Percentiles rank a stretch among this genome's conserved stretches.
These are phyloP conservation scores for Scortum barcoo DNA, from an alignment of 2,113 vertebrate species.

Conservation along the genomic window DNA sequence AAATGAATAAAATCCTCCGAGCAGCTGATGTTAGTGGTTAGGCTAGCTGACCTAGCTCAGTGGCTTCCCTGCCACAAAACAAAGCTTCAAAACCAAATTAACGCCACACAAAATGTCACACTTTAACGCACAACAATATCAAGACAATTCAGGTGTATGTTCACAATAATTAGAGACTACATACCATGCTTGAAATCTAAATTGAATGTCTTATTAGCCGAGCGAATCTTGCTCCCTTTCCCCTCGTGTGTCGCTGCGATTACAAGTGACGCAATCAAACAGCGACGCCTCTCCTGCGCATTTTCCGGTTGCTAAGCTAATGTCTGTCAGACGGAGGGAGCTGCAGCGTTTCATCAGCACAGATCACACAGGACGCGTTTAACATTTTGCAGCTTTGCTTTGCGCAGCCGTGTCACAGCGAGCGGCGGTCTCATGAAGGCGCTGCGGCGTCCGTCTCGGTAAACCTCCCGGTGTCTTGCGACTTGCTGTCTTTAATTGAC, in stretches of 20 bases:
- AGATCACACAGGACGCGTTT: background rate
- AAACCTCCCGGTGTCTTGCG: background rate
- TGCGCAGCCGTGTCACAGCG: background rate
- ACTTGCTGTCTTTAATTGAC: conserved; percentile 16
- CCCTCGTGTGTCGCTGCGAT: conserved; percentile 62
- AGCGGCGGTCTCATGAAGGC: background rate
- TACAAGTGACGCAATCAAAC: conserved; percentile 58
- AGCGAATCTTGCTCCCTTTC: background rate
- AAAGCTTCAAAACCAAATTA: background rate
- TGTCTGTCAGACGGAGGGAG: conserved; percentile 62
- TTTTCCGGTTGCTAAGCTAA: conserved; percentile 75
- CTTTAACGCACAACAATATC: background rate
- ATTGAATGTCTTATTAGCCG: background rate
- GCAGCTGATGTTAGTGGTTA: background rate
- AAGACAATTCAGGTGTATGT: rapidly evolving
- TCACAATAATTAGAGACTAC: background rate
- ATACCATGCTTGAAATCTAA: conserved; percentile 69
- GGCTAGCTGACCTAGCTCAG: conserved; percentile 27
- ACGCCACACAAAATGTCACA: rapidly evolving
- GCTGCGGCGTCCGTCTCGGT: background rate
- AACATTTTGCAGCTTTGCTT: background rate
- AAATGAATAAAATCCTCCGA: too few species aligned
- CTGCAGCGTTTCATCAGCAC: background rate
- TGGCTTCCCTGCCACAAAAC: background rate
- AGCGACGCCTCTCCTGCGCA: conserved; percentile 63